A percentile compares a stretch with the other conserved stretches of the same genome.
Evolutionary conservation across 2,113 vertebrate genomes (phyloP).

Genomic region (Prionailurus bengalensis): DNA sequence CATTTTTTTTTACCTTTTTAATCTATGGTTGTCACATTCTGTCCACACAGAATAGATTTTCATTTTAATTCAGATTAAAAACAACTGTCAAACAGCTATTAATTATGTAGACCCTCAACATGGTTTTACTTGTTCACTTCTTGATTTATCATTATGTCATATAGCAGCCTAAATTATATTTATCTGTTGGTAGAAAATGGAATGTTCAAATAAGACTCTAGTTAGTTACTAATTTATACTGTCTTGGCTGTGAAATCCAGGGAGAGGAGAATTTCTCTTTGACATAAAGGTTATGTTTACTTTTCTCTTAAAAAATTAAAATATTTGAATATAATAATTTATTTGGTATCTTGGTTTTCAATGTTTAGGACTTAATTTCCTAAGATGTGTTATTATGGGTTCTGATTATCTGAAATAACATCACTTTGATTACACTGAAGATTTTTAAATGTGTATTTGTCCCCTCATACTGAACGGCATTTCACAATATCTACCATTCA

Average conservation of each 20-base stretch:
- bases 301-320: slow-evolving; percentile 82
- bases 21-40: neutral
- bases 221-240: slow-evolving; percentile 74
- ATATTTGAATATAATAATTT: slow-evolving; percentile 79
- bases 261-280: slow-evolving; percentile 77
- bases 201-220: slow-evolving; percentile 68
- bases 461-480: slow-evolving; percentile 73
- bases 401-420: slow-evolving; percentile 73
- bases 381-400: slow-evolving; percentile 79
- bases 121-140: slow-evolving; percentile 48
- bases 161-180: slow-evolving; percentile 46
- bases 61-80: slow-evolving; percentile 60
- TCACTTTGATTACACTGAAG: slow-evolving; percentile 80
- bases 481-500: slow-evolving; percentile 78
- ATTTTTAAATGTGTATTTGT: slow-evolving; percentile 80
- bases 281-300: slow-evolving; percentile 71
- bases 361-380: slow-evolving; percentile 78
- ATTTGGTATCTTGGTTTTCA: slow-evolving; percentile 85
- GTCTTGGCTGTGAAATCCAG: slow-evolving; percentile 79
- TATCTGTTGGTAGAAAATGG: slow-evolving; percentile 66
- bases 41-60: neutral
- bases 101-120: slow-evolving; percentile 2
- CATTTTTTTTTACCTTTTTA: neutral
- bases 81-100: neutral
- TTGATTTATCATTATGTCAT: slow-evolving; percentile 26